Percentiles rank a stretch among this genome's conserved stretches.
These are phyloP conservation scores for Borostomias antarcticus DNA, from an alignment of 2,797 vertebrate species.

Conservation along the genomic window DNA sequence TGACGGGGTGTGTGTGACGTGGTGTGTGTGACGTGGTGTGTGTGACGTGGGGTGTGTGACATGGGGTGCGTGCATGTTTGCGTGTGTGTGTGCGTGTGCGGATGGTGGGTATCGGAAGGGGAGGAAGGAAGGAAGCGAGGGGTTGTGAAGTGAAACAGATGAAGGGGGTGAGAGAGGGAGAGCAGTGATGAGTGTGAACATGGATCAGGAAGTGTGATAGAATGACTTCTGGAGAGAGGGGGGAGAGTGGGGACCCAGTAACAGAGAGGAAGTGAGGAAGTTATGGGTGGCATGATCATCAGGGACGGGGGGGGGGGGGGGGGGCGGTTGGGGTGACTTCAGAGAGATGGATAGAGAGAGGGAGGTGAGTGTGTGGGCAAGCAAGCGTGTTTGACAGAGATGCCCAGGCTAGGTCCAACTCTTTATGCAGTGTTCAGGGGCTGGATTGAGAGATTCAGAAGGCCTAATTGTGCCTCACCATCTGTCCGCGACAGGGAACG, in stretches of 20 bases:
- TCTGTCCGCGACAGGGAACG: constrained; percentile 79
- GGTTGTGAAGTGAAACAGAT: constrained; percentile 16
- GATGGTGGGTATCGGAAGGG: no score
- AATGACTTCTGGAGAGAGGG: constrained; percentile 1
- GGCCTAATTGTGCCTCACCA: constrained; percentile 80
- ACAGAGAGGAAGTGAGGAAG: constrained; percentile 12
- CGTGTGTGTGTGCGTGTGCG: no score
- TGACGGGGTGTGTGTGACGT: no score
- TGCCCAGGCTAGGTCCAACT: constrained; percentile 42
- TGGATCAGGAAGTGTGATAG: not conserved
- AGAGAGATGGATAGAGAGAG: not conserved
- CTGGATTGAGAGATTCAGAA: constrained; percentile 77
- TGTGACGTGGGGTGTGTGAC: no score
- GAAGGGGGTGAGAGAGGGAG: constrained; percentile 12
- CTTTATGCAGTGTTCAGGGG: constrained; percentile 48
- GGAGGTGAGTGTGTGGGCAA: not conserved
- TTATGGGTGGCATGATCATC: no score
- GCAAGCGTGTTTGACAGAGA: constrained; percentile 36
- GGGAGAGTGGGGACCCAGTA: constrained; percentile 4
- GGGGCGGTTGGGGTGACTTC: not conserved
- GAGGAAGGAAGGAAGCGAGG: constrained; percentile 9
- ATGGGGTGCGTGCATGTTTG: no score
- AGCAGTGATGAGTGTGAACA: not conserved
- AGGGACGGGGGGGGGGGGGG: not conserved
- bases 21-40: no score